These are phyloP conservation scores for Andrena haemorrhoa DNA, from an alignment of 2,888 invertebrate genomes.

Conservation along the genomic window DNA sequence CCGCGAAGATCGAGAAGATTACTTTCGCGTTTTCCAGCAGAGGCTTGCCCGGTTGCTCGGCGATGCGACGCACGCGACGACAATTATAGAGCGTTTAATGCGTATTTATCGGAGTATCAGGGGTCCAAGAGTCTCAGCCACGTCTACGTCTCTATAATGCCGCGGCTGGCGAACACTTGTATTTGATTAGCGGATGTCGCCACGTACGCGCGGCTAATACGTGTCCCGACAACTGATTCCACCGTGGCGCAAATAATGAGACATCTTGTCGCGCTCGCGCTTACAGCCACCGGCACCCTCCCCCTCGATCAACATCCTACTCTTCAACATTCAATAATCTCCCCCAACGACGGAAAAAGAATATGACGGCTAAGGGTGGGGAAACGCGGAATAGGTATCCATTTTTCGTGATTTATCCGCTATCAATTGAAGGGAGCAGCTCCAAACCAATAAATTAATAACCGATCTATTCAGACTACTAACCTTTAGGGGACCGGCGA, in stretches of 20 bases:
- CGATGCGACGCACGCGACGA: conserved; percentile 40
- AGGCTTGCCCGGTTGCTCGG: background rate
- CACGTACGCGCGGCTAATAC: conserved; percentile 68
- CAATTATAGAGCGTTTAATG: conserved; percentile 50
- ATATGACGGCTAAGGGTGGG: too few relatives aligned
- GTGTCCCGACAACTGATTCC: conserved; percentile 65
- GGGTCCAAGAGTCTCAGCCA: conserved; percentile 33
- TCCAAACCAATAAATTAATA: too few relatives aligned
- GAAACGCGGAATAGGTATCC: too few relatives aligned
- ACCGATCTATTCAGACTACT: too few relatives aligned
- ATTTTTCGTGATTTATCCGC: too few relatives aligned
- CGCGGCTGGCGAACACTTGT: conserved; percentile 80
- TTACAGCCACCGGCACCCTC: conserved; percentile 21
- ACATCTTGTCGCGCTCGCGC: conserved; percentile 46
- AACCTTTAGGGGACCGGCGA: too few relatives aligned
- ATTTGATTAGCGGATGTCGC: conserved; percentile 80
- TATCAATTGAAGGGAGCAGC: too few relatives aligned
- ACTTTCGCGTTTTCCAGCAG: conserved; percentile 2
- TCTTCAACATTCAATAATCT: too few relatives aligned
- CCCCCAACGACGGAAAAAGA: too few relatives aligned
- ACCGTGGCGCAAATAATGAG: conserved; percentile 47
- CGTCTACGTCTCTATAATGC: conserved; percentile 56
- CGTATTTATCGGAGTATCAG: conserved; percentile 53
- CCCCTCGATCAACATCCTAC: conserved; percentile 16
- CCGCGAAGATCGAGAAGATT: background rate